Evolutionary conservation across 2,888 invertebrate species (phyloP).

Genomic region (Schizaphis graminum): DNA sequence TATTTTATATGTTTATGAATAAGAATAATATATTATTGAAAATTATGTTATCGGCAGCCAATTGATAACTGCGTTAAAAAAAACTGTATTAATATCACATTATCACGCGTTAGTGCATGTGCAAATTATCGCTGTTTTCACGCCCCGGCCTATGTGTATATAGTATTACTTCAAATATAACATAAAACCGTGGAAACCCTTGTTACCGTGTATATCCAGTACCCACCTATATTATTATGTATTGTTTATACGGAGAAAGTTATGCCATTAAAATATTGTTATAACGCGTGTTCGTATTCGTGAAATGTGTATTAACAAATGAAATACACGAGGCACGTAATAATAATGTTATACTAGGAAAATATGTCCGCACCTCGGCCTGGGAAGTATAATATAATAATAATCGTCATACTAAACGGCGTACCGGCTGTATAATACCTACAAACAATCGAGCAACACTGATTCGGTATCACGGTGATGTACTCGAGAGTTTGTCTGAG

Average conservation of each 20-base stretch:
- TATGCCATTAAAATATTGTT: not conserved
- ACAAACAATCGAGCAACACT: not conserved
- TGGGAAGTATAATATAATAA: not conserved
- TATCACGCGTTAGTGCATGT: not conserved
- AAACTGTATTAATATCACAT: too few relatives aligned
- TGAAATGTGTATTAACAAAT: constrained; percentile 3
- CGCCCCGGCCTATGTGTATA: not conserved
- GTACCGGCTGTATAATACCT: not conserved
- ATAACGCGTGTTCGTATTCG: constrained; percentile 8
- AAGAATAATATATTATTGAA: not conserved
- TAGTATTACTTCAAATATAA: not conserved
- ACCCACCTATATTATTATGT: not conserved
- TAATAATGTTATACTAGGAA: not conserved
- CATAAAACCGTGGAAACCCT: constrained; percentile 18
- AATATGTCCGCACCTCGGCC: not conserved
- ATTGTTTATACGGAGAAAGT: constrained; percentile 47
- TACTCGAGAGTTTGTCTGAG: not conserved
- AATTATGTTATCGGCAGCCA: not conserved
- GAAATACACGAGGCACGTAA: not conserved
- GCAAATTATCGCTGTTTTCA: not conserved
- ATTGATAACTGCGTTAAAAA: not conserved
- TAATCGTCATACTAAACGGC: not conserved
- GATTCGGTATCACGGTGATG: not conserved
- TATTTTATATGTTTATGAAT: not conserved
- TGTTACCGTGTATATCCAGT: not conserved